These are phyloP conservation scores for Drosophila elegans DNA, from an alignment of 1,140 invertebrate species.

Conservation along the genomic window DNA sequence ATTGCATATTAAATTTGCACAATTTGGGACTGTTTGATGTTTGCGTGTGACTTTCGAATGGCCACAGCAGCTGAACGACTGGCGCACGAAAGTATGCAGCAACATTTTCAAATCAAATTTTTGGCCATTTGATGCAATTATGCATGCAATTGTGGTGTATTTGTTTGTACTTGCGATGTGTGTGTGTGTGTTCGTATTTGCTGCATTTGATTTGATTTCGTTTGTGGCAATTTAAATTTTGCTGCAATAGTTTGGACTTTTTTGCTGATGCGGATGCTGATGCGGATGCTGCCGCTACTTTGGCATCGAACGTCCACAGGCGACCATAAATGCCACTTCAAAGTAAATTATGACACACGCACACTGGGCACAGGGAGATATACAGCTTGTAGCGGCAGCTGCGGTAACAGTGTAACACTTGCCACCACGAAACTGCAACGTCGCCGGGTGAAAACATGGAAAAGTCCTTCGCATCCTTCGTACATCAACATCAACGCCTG, in stretches of 20 bases:
- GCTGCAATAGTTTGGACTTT: conserved; percentile 24
- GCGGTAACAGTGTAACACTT: conserved; percentile 51
- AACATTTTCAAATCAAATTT: conserved; percentile 77
- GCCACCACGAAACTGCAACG: conserved; percentile 27
- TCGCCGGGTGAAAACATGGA: conserved; percentile 70
- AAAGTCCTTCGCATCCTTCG: conserved; percentile 79
- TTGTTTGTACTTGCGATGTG: conserved; percentile 20
- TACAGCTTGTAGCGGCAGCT: conserved; percentile 44
- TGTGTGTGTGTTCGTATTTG: conserved; percentile 46
- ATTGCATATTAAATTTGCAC: conserved; percentile 77
- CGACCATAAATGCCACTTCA: conserved; percentile 79
- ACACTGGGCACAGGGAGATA: conserved; percentile 12
- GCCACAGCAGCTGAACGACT: conserved; percentile 49
- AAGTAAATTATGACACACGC: conserved; percentile 75
- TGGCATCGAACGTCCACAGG: conserved; percentile 27
- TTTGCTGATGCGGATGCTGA: not conserved
- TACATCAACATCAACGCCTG: conserved; percentile 80
- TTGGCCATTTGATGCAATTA: conserved; percentile 77
- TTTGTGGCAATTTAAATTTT: conserved; percentile 51
- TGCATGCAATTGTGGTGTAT: conserved; percentile 73
- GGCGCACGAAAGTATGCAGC: conserved; percentile 60
- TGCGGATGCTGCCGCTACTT: conserved; percentile 14
- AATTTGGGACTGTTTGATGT: conserved; percentile 70
- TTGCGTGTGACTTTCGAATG: conserved; percentile 67
- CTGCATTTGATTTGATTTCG: conserved; percentile 51